Evolutionary conservation across 1,140 invertebrate species (phyloP).

Genomic region (Zaprionus vittiger): DNA sequence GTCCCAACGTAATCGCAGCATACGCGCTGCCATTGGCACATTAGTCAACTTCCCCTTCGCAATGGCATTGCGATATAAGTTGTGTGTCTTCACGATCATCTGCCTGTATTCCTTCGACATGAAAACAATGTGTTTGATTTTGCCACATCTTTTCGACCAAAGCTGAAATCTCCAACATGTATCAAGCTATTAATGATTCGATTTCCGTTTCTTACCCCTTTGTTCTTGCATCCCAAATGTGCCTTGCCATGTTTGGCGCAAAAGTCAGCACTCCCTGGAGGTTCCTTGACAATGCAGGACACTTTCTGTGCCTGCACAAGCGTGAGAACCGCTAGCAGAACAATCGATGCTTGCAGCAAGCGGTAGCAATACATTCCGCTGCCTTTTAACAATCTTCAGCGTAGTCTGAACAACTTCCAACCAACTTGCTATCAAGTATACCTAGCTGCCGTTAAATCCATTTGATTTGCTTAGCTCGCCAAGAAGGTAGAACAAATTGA

Average conservation of each 20-base stretch:
- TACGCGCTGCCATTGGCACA: neutral
- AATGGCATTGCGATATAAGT: neutral
- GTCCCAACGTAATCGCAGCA: neutral
- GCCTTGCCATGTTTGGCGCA: neutral
- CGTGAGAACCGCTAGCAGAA: neutral
- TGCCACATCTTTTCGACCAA: neutral
- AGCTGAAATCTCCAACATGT: neutral
- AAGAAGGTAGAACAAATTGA: neutral
- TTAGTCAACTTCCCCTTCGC: neutral
- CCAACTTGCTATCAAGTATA: neutral
- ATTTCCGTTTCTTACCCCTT: neutral
- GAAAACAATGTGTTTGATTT: neutral
- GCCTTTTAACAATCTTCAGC: neutral
- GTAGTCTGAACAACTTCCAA: neutral
- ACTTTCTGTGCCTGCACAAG: neutral
- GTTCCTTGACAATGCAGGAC: neutral
- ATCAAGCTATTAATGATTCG: neutral
- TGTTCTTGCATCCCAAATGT: neutral
- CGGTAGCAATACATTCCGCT: neutral
- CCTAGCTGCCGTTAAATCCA: neutral
- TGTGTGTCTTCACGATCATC: neutral
- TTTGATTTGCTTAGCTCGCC: neutral
- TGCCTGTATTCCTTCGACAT: neutral
- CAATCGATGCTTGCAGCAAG: neutral
- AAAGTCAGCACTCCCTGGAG: neutral